phyloP scores from a whole-genome alignment of 2,888 invertebrate species.

The Cynaeus angustus region DNA sequence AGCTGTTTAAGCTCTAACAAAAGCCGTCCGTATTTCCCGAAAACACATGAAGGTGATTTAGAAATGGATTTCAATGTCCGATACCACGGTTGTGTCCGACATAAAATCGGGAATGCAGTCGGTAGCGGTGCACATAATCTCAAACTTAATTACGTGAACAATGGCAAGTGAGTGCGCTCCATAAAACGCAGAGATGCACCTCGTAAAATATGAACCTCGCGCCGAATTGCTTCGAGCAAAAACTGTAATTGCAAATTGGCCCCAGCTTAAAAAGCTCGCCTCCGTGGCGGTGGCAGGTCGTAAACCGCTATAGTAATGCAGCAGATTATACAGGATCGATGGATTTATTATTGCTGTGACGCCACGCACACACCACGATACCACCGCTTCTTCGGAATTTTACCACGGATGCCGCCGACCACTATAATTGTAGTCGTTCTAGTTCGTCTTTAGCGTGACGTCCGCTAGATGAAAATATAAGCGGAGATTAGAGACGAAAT shows the following conservation, averaged over 20 bases:
- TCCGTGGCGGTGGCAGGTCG: conserved; percentile 60
- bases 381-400: too few species aligned
- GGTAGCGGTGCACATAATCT: conserved; percentile 55
- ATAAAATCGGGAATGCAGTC: conserved; percentile 53
- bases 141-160: conserved; percentile 65
- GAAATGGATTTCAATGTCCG: conserved; percentile 38
- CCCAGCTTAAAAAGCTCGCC: conserved; percentile 51
- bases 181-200: conserved; percentile 66
- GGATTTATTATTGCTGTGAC: conserved; percentile 61
- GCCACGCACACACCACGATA: conserved; percentile 41
- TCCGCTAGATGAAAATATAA: not conserved
- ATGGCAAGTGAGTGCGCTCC: conserved; percentile 61
- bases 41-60: conserved; percentile 19
- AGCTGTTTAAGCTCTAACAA: conserved; percentile 4
- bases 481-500: not conserved
- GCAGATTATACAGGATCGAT: conserved; percentile 61
- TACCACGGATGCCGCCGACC: too few species aligned
- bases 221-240: conserved; percentile 64
- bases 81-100: conserved; percentile 44
- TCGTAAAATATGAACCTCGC: conserved; percentile 66
- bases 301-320: conserved; percentile 63
- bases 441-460: too few species aligned
- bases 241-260: conserved; percentile 68
- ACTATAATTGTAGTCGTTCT: too few species aligned
- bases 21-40: conserved; percentile 4